Percentiles rank a stretch among this genome's conserved stretches.
phyloP scores from a whole-genome alignment of 2,113 vertebrate species.

The Triplophysa siluroides region DNA sequence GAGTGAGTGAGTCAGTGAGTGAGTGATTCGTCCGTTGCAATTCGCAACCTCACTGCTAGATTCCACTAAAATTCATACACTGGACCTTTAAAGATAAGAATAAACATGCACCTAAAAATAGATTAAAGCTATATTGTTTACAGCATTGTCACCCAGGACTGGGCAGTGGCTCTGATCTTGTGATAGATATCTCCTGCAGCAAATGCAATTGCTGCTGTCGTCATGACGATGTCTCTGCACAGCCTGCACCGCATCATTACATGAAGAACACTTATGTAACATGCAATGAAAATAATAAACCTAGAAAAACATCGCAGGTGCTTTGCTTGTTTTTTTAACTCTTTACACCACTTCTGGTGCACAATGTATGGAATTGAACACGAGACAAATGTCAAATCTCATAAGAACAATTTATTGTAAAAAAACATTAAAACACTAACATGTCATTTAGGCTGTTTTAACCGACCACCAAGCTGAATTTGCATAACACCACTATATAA shows the following conservation, averaged over 20 bases:
- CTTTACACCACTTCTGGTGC: neutral
- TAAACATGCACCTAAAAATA: neutral
- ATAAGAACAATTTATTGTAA: conserved; percentile 6
- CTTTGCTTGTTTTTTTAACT: neutral
- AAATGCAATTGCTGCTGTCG: conserved; percentile 18
- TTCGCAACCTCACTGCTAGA: too few relatives aligned
- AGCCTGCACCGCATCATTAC: neutral
- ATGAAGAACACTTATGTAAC: neutral
- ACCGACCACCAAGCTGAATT: neutral
- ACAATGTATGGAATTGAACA: neutral
- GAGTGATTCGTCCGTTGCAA: too few relatives aligned
- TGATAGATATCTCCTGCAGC: neutral
- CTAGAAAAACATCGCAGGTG: neutral
- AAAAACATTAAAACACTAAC: neutral
- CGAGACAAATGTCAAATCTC: neutral
- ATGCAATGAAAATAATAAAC: neutral
- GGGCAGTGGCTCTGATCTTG: neutral
- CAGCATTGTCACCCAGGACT: neutral
- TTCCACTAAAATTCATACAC: too few relatives aligned
- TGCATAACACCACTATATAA: neutral
- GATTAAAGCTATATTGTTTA: neutral
- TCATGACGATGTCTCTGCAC: conserved; percentile 33
- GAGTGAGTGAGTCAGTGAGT: too few relatives aligned
- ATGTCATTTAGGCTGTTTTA: neutral
- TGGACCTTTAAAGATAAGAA: neutral